These are phyloP conservation scores for Oryctolagus cuniculus DNA, from an alignment of 2,113 vertebrate genomes.

Conservation along the genomic window mOryCun1.1 NC_091449.1:7155001-7155500, in stretches of 20 bases:
- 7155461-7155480: neutral
- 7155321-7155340: constrained; percentile 68
- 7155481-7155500: too few species aligned
- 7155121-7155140: neutral
- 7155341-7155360: constrained; percentile 74
- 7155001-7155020: neutral
- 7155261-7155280: accelerated
- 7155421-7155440: constrained; percentile 78
- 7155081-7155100: constrained; percentile 71
- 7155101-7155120: constrained; percentile 81
- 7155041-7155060: constrained; percentile 46
- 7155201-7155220: constrained; percentile 80
- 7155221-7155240: constrained; percentile 69
- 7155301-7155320: neutral
- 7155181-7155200: constrained; percentile 38
- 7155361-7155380: constrained; percentile 58
- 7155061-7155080: constrained; percentile 74
- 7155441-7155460: constrained; percentile 74
- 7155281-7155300: neutral
- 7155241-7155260: accelerated
- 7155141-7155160: neutral
- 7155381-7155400: constrained; percentile 64
- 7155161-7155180: neutral
- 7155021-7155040: constrained; percentile 56
- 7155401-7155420: constrained; percentile 37